Base-by-base conservation (phyloP, 2,888 invertebrate genomes). In the Holacanthella duospinosa region DNA sequence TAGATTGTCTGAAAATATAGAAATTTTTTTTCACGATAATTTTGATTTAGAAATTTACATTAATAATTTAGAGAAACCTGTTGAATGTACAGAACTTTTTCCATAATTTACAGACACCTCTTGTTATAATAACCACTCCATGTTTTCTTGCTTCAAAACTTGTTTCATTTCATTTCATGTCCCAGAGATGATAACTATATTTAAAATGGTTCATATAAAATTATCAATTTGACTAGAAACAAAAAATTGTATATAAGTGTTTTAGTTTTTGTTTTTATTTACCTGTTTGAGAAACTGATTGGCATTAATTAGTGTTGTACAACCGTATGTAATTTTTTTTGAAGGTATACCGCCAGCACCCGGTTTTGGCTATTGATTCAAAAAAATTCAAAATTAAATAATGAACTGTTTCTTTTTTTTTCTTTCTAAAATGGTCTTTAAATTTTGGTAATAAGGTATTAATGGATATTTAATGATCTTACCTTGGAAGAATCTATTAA, bases 271-370 rank as follows among this genome's bases (percentile, higher is more conserved):
- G 19, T 48, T 48, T 21, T 4, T 21, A 4, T 21, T 48, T 29
- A 91, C 81, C 79, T 99, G 96, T 78, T 89, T 89, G 66, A 97
- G 82, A 79, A 99, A 96, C 76, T 95, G 93, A 72, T 86, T 85
- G 4, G 96, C 93, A 80, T 93, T 97, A 70, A 89, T 88, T 66
- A 99, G 81, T 54, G 96, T 93, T 29, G 96, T 93, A 65, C 93
- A 88, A 44, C 99, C 99, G 77, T 99, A 99, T 61, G 93, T 88
- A 66, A 99, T 88, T 76, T 89, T 85, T 77, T 89, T 88, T 16
- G 83, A 78, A 28, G 73, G 67, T 16, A 67, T 48, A 6, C 71
- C 68, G 43, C 61, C 61, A 21, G 82, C 87, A 88, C 85, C 87
- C 77, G 58, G 82, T 82, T 75, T 66, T 62, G 64, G 68, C 53